These are phyloP conservation scores for Eurytoma californica DNA, from an alignment of 2,888 invertebrate species.

Conservation along the genomic window DNA sequence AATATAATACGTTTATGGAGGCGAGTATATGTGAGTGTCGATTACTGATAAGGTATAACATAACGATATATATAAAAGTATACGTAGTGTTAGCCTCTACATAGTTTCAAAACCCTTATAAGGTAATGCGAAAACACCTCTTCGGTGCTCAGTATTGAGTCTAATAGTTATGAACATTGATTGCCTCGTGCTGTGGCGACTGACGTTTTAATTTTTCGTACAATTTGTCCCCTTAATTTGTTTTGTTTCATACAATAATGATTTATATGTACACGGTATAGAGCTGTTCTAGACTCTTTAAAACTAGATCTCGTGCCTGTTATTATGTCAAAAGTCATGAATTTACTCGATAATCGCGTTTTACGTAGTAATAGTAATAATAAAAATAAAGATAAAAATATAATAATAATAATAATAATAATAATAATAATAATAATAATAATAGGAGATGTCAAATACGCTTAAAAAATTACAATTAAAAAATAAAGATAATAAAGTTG, in stretches of 20 bases:
- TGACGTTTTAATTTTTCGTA: conserved; percentile 51
- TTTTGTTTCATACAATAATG: conserved; percentile 61
- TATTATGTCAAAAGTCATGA: conserved; percentile 54
- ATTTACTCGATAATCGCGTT: conserved; percentile 50
- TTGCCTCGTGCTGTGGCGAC: conserved; percentile 60
- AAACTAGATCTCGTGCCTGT: conserved; percentile 41
- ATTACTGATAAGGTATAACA: conserved; percentile 54
- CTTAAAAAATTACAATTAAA: conserved; percentile 50
- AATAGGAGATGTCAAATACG: conserved; percentile 49
- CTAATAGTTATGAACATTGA: conserved; percentile 54
- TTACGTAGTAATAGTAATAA: conserved; percentile 26
- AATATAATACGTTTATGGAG: conserved; percentile 49
- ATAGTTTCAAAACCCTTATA: conserved; percentile 27
- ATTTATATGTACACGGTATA: conserved; percentile 61
- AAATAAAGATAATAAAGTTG: conserved; percentile 46
- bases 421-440: conserved; percentile 47
- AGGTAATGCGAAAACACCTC: conserved; percentile 35
- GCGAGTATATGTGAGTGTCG: conserved; percentile 53
- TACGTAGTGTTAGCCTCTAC: conserved; percentile 54
- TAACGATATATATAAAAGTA: conserved; percentile 51
- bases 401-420: conserved; percentile 54
- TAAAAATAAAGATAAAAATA: conserved; percentile 49
- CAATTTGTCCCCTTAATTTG: conserved; percentile 51
- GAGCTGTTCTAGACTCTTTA: conserved; percentile 61
- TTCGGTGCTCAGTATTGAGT: conserved; percentile 48